Base-by-base conservation (phyloP, 2,888 invertebrate genomes). In the Apodemia mormo region DNA sequence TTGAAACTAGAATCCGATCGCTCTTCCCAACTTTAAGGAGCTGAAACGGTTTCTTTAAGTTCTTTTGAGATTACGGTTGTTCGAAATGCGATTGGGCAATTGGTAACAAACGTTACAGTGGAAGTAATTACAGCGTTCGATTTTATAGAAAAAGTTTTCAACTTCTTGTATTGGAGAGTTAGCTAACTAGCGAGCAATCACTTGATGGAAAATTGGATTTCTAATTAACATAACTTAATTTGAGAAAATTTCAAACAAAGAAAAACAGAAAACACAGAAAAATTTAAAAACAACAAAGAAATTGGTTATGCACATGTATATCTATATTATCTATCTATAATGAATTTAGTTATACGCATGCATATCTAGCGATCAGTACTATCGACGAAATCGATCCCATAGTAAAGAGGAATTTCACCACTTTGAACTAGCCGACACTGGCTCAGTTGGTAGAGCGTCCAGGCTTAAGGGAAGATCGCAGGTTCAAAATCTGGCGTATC, bases 1-100 rank as follows among this genome's bases (percentile, higher is more conserved):
- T 76, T 77, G 76, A 75, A 77, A 77, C 76, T 75, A 61, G 30
- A 61, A 61, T 61, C 61, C 61, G 61, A 61, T 58, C 33, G 61
- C 12, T 61, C 61, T 64, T 64, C 37, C 61, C 30, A 64, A 64
- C 61, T 64, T 37, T 14, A 64, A 64, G 61, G 61, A 64, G 61
- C 61, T 64, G 33, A 33, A 64, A 64, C 33, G 61, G 61, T 64
- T 64, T 64, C 61, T 64, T 37, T 14, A 64, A 64, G 61, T 64
- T 64, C 61, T 64, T 64, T 64, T 37, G 14, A 64, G 61, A 64
- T 64, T 64, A 64, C 61, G 37, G 37, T 37, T 64, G 61, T 64
- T 64, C 14, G 61, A 37, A 64, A 64, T 64, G 33, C 61, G 61
- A 64, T 64, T 64, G 61, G 61, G 61, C 61, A 37, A 64, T 37